Evolutionary conservation across 2,113 vertebrate genomes (phyloP).

Genomic region (Garra rufa): DNA sequence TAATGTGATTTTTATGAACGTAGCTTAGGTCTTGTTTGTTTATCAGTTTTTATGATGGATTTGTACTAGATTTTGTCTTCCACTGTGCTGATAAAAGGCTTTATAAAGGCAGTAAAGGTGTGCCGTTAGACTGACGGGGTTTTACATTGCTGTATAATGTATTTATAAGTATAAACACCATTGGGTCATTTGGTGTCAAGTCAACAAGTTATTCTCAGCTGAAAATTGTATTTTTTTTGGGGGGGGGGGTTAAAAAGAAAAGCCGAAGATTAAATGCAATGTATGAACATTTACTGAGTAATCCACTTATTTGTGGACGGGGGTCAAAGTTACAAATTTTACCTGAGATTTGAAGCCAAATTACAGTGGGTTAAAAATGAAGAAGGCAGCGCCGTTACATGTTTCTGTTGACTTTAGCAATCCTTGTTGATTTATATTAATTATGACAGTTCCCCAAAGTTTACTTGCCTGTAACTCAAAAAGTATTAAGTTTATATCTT

Average conservation of each 20-base stretch:
- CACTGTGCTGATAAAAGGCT: conserved; percentile 47
- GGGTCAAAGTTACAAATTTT: not conserved
- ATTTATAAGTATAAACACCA: not conserved
- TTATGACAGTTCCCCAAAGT: no score
- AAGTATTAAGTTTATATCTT: no score
- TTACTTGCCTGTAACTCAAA: no score
- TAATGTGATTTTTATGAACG: conserved; percentile 67
- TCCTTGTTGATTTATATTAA: no score
- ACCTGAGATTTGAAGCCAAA: not conserved
- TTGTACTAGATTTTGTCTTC: conserved; percentile 53
- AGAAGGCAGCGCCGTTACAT: no score
- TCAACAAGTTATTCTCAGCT: not conserved
- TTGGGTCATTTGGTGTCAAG: not conserved
- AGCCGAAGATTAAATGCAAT: no score
- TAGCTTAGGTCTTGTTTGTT: conserved; percentile 58
- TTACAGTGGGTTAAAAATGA: not conserved
- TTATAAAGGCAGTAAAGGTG: not conserved
- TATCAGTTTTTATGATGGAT: conserved; percentile 67
- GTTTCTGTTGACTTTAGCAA: no score
- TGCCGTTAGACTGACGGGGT: not conserved
- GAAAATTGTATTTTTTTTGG: not conserved
- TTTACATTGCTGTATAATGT: not conserved
- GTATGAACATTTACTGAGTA: no score
- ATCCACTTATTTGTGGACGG: not conserved
- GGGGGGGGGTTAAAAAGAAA: no score